Evolutionary conservation across 2,888 invertebrate species (phyloP).

Genomic region (Elegia similella): DNA sequence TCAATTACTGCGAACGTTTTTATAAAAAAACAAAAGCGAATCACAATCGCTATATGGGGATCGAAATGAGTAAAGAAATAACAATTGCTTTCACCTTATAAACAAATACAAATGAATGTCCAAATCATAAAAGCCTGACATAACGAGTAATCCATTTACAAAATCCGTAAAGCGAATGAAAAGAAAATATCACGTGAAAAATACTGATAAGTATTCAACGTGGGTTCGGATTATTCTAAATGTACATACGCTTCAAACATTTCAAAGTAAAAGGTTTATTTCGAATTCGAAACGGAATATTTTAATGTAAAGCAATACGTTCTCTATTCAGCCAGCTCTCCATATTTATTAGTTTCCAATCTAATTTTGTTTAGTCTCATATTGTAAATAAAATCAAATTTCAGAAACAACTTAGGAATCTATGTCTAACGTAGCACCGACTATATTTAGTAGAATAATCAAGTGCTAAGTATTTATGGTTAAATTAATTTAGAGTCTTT

Average conservation of each 20-base stretch:
- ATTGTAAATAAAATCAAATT: background rate
- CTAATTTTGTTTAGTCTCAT: background rate
- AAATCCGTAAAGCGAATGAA: slow-evolving; percentile 1
- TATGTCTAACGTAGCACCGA: too few species aligned
- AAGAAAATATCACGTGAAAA: slow-evolving; percentile 3
- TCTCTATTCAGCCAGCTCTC: background rate
- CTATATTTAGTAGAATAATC: too few species aligned
- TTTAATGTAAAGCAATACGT: background rate
- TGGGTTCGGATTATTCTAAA: background rate
- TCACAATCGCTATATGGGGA: background rate
- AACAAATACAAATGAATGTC: slow-evolving; percentile 12
- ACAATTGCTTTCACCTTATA: slow-evolving; percentile 5
- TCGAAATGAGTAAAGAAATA: background rate
- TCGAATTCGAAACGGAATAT: background rate
- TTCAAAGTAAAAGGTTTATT: background rate
- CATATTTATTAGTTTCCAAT: background rate
- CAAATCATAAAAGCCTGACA: slow-evolving; percentile 14
- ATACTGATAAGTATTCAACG: slow-evolving; percentile 6
- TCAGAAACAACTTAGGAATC: slow-evolving; percentile 18
- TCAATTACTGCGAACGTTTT: slow-evolving; percentile 31
- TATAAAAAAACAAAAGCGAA: slow-evolving; percentile 17
- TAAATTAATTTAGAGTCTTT: too few species aligned
- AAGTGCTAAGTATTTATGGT: too few species aligned
- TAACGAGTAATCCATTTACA: slow-evolving; percentile 18
- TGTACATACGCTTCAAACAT: background rate